Evolutionary conservation across 2,113 vertebrate species (phyloP).

Genomic region (Macrotis lagotis): DNA sequence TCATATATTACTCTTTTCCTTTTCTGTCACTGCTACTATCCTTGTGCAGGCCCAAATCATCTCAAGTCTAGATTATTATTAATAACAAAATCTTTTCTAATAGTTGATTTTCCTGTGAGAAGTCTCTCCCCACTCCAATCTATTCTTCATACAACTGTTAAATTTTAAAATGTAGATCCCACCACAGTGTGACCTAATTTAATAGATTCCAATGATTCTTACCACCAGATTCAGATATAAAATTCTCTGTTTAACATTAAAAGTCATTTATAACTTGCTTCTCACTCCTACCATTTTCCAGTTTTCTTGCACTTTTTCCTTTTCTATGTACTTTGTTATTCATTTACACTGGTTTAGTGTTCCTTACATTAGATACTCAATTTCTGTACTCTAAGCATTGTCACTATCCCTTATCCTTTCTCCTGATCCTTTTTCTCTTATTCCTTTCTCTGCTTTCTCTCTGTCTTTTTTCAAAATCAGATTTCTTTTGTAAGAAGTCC

Average conservation of each 20-base stretch:
- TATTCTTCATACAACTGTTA: background rate
- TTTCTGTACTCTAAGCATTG: background rate
- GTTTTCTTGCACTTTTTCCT: background rate
- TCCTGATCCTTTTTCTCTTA: background rate
- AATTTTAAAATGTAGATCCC: background rate
- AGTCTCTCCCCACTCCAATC: background rate
- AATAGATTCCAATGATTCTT: background rate
- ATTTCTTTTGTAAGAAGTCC: background rate
- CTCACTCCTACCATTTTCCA: background rate
- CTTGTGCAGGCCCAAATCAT: background rate
- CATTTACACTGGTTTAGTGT: background rate
- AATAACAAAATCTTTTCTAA: background rate
- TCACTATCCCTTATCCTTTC: background rate
- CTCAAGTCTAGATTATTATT: background rate
- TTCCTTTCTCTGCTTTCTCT: background rate
- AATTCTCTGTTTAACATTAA: background rate
- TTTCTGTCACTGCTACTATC: background rate
- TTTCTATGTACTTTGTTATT: background rate
- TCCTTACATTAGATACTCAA: background rate
- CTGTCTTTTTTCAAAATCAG: background rate
- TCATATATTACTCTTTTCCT: background rate
- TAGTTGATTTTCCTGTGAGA: background rate
- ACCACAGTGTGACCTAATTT: background rate
- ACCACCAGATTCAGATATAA: background rate
- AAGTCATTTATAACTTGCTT: background rate